Evolutionary conservation across 2,797 vertebrate species (phyloP).

Genomic region (Gymnocypris eckloni): DNA sequence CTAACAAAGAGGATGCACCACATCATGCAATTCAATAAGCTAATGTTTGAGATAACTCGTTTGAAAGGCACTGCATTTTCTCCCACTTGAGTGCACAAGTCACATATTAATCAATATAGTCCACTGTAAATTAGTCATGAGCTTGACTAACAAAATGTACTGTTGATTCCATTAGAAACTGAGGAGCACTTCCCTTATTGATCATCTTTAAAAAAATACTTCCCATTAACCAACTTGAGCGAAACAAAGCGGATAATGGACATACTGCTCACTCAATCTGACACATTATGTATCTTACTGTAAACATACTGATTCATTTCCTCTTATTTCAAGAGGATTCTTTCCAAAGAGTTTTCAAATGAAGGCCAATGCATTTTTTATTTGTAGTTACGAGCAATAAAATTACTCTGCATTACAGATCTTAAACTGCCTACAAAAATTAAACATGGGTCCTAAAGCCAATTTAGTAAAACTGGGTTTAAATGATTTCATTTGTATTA

Average conservation of each 20-base stretch:
- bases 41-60: neutral
- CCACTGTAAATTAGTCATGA: neutral
- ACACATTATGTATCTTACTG: too few species aligned
- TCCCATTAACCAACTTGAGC: neutral
- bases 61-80: neutral
- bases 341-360: neutral
- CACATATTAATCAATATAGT: neutral
- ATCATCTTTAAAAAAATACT: neutral
- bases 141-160: neutral
- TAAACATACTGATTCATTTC: neutral
- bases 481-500: neutral
- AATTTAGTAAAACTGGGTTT: neutral
- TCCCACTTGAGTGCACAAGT: neutral
- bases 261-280: neutral
- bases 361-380: neutral
- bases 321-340: neutral
- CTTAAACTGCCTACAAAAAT: neutral
- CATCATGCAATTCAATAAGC: constrained; percentile 6
- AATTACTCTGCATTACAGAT: neutral
- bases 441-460: neutral
- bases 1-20: neutral
- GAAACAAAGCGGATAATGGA: neutral
- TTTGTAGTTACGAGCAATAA: too few species aligned
- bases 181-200: neutral
- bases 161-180: neutral